Evolutionary conservation across 2,888 invertebrate genomes (phyloP), one percentile per base, ranked within the genome.

Genomic region (Leptopilina syphax): DNA sequence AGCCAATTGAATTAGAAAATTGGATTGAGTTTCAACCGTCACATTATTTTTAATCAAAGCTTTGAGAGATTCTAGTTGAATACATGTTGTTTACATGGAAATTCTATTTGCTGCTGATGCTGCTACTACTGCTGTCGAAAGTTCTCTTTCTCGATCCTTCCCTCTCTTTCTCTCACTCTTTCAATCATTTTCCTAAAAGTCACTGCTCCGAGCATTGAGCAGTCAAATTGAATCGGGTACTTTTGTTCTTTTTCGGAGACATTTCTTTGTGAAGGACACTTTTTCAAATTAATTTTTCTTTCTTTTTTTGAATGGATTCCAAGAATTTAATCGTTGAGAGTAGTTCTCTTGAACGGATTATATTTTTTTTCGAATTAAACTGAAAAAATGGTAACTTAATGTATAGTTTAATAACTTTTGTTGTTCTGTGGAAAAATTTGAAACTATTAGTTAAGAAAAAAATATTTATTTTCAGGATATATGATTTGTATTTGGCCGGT

Each of bases 1-100:
- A 34, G n/a, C 27, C 57, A 73, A 73, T 70, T 70, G 54, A 27
- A 70, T 70, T 50, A 27, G 54, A 70, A 24, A 54, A 13, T 70
- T 34, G 27, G 8, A 70, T 70, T 24, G 50, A 27, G 12, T 12
- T 34, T 54, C 70, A 47, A 50, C 34, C 50, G 54, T 70, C 13
- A 54, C 70, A 6, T 13, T 27, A 70, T 9, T 70, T 70, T 65
- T 34, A 12, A 34, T 34, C 27, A 41, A 65, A 65, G 12, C 27
- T 65, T 65, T 27, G 12, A 34, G 65, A 50, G 50, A 50, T 41
- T 65, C 65, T 65, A 65, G 63, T 50, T 24, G 63, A 24, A 63
- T 63, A 63, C 63, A n/a, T 63, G 63, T 63, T 63, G 24, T 63
- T 63, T 63, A 63, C 63, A 63, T 7, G 24, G 63, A 63, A 63